These are phyloP conservation scores for Oscheius sp. DNA, from an alignment of 2,888 invertebrate species.

Conservation along the genomic window DNA sequence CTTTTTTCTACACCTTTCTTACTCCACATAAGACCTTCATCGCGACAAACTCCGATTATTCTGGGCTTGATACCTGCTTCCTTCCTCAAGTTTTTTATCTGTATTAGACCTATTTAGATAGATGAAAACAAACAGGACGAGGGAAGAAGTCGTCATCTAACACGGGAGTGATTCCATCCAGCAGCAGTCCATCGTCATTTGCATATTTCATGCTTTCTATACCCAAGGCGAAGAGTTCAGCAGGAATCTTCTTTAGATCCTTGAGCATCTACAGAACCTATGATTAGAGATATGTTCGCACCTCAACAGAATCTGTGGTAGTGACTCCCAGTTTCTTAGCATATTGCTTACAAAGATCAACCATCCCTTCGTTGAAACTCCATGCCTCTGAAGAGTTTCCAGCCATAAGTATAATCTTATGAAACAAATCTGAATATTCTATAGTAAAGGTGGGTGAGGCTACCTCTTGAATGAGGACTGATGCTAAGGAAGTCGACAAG, in stretches of 20 bases:
- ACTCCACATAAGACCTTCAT: slow-evolving; percentile 41
- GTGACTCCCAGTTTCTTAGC: slow-evolving; percentile 15
- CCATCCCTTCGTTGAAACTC: not conserved
- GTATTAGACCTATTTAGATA: too few species aligned
- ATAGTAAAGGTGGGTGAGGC: not conserved
- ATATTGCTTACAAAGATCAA: slow-evolving; percentile 3
- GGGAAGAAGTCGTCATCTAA: slow-evolving; percentile 42
- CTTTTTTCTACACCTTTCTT: too few species aligned
- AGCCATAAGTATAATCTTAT: slow-evolving; percentile 29
- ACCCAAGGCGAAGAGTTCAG: slow-evolving; percentile 38
- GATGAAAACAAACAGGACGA: slow-evolving; percentile 9
- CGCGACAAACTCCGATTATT: slow-evolving; percentile 38
- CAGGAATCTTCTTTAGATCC: slow-evolving; percentile 39
- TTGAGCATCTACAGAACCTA: too few species aligned
- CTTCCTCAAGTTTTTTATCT: slow-evolving; percentile 32
- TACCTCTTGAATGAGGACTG: slow-evolving; percentile 49
- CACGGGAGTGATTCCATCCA: slow-evolving; percentile 6
- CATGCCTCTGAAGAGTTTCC: slow-evolving; percentile 26
- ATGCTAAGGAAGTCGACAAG: slow-evolving; percentile 48
- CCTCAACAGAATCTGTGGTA: slow-evolving; percentile 13
- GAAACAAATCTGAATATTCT: slow-evolving; percentile 32
- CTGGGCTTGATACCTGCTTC: slow-evolving; percentile 47
- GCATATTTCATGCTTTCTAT: slow-evolving; percentile 22
- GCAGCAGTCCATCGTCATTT: not conserved
- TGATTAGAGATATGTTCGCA: too few species aligned